Base-by-base conservation (phyloP, 2,888 invertebrate species). In the Archips crataeganus region DNA sequence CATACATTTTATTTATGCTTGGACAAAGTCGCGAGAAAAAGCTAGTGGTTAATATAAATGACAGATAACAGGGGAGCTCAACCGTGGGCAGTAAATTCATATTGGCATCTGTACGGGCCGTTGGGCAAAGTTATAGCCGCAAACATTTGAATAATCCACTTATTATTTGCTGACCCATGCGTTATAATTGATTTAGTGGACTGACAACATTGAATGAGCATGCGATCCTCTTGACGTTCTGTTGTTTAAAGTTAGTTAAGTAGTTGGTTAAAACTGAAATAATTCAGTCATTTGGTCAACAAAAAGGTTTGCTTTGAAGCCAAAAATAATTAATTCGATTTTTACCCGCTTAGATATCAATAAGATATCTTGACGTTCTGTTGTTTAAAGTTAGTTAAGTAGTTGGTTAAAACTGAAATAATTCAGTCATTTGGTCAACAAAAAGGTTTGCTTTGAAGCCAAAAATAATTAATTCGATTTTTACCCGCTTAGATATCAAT, bases 91-190 rank as follows among this genome's bases (percentile, higher is more conserved):
- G 11, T 71, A 68, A 64, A 72, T 75, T 23, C 66, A 77, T 64
- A 79, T 79, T 77, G 80, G 77, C 77, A 79, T 75, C 51, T 72
- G 79, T 77, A 77, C 81, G 82, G 79, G 76, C 82, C 87, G 86
- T 87, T 84, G 87, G 77, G 65, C 82, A 69, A 69, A 86, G 75
- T 85, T 83, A 87, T 84, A 80, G 81, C 57, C 80, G 75, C 84
- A 87, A 87, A 88, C 84, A 88, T 86, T 84, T 80, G 81, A 81
- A 79, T 80, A 64, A 70, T 65, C 42, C 51, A 61, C 15, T 74
- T 72, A 68, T 71, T 59, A 75, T 67, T 70, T 62, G 47, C 23
- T 68, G 75, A 62, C 69, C 67, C 68, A 39, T 72, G 67, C 54
- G 32, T 36, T 68, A 23, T 39, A 39, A 32, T 57, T 63, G 23